These are phyloP conservation scores for Mus minutoides DNA, from an alignment of 2,797 vertebrate species.

Conservation along the genomic window DNA sequence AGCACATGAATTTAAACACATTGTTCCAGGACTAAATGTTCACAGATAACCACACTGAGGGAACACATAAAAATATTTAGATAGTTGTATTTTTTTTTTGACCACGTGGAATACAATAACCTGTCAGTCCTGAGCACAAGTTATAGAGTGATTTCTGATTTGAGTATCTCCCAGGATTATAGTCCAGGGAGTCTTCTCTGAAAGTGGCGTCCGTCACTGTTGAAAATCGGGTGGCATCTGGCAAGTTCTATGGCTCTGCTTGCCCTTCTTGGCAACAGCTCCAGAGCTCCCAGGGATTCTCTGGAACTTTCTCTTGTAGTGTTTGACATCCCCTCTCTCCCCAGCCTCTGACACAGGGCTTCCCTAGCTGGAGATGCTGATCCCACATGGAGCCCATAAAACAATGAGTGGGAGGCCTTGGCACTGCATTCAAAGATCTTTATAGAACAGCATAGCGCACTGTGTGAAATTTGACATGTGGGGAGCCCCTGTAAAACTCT, in stretches of 20 bases:
- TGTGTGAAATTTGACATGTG: slow-evolving; percentile 80
- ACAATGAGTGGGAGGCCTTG: slow-evolving; percentile 82
- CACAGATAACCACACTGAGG: slow-evolving; percentile 39
- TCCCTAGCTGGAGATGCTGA: slow-evolving; percentile 68
- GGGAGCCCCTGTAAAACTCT: slow-evolving; percentile 83
- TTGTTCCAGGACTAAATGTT: slow-evolving; percentile 48
- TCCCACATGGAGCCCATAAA: slow-evolving; percentile 75
- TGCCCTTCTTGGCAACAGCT: slow-evolving; percentile 62
- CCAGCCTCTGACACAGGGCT: background rate
- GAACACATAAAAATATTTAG: slow-evolving; percentile 53
- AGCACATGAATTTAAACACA: background rate
- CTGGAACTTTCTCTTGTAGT: background rate
- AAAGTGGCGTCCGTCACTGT: slow-evolving; percentile 6
- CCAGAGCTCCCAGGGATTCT: background rate
- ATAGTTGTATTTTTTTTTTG: slow-evolving; percentile 29
- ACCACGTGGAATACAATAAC: background rate
- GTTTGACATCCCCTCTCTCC: slow-evolving; percentile 60
- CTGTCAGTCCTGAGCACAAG: slow-evolving; percentile 24
- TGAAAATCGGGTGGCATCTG: slow-evolving; percentile 65
- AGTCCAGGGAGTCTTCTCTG: slow-evolving; percentile 50
- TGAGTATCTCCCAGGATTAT: slow-evolving; percentile 60
- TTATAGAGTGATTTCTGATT: slow-evolving; percentile 30
- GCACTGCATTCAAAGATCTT: slow-evolving; percentile 81
- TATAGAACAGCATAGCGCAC: slow-evolving; percentile 72
- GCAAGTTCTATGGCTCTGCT: slow-evolving; percentile 64